These are phyloP conservation scores for Pristionchus exspectatus DNA, from an alignment of 2,888 invertebrate species.

Conservation along the genomic window DNA sequence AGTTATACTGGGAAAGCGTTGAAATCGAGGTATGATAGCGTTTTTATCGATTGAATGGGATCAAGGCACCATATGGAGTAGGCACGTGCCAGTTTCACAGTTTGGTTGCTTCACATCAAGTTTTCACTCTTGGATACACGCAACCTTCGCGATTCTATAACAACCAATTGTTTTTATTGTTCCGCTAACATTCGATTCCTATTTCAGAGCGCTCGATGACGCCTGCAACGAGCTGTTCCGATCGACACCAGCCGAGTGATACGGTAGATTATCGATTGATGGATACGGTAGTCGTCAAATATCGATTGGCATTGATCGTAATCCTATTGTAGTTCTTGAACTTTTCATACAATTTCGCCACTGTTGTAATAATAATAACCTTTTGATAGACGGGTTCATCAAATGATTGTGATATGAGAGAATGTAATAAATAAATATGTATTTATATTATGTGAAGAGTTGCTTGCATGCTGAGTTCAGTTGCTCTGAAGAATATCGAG, in stretches of 20 bases:
- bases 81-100: too few species aligned
- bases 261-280: slow-evolving; percentile 25
- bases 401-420: slow-evolving; percentile 28
- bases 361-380: slow-evolving; percentile 20
- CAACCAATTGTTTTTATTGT: not conserved
- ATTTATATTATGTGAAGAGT: not conserved
- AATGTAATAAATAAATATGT: not conserved
- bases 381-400: slow-evolving; percentile 14
- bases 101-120: too few species aligned
- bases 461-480: not conserved
- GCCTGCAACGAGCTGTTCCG: slow-evolving; percentile 58
- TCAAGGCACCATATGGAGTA: not conserved
- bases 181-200: not conserved
- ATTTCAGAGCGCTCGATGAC: slow-evolving; percentile 62
- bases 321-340: not conserved
- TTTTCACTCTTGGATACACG: too few species aligned
- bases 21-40: too few species aligned
- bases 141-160: too few species aligned
- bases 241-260: slow-evolving; percentile 49
- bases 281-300: not conserved
- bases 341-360: not conserved
- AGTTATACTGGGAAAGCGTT: too few species aligned
- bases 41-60: not conserved
- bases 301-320: not conserved
- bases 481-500: not conserved